A percentile compares a stretch with the other conserved stretches of the same genome.
These are phyloP conservation scores for Ptychobarbus kaznakovi DNA, from an alignment of 2,797 vertebrate genomes.

Conservation along the genomic window DNA sequence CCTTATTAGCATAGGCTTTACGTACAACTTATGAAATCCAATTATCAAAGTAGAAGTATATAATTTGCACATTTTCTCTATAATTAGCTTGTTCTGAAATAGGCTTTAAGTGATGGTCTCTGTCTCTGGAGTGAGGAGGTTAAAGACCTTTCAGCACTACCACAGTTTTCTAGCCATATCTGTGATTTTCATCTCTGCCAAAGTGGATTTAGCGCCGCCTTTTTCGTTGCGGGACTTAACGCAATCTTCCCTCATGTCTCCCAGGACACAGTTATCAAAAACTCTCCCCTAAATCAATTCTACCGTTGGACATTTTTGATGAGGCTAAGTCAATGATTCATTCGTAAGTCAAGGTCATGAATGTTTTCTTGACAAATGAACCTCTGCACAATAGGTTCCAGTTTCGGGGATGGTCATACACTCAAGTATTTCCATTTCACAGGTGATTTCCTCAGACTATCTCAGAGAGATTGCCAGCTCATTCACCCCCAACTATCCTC, in stretches of 20 bases:
- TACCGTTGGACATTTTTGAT: constrained; percentile 14
- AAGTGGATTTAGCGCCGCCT: constrained; percentile 27
- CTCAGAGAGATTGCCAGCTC: constrained; percentile 50
- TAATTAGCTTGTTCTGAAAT: constrained; percentile 57
- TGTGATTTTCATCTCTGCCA: constrained; percentile 9
- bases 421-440: constrained; percentile 62
- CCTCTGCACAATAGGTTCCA: constrained; percentile 49
- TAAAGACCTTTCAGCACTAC: constrained; percentile 40
- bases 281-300: constrained; percentile 23
- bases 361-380: constrained; percentile 57
- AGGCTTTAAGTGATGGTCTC: constrained; percentile 45
- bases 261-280: constrained; percentile 18
- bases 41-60: constrained; percentile 54
- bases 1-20: constrained; percentile 54
- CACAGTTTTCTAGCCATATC: background rate
- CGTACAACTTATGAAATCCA: constrained; percentile 49
- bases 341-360: constrained; percentile 52
- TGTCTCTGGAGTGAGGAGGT: constrained; percentile 38
- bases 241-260: background rate
- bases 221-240: constrained; percentile 19
- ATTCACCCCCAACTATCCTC: constrained; percentile 43
- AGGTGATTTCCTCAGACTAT: constrained; percentile 56
- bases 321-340: constrained; percentile 27
- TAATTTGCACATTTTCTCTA: constrained; percentile 56
- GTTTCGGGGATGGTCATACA: constrained; percentile 52